These are phyloP conservation scores for Magallana ariakensis DNA, from an alignment of 1,140 invertebrate species.

Conservation along the genomic window DNA sequence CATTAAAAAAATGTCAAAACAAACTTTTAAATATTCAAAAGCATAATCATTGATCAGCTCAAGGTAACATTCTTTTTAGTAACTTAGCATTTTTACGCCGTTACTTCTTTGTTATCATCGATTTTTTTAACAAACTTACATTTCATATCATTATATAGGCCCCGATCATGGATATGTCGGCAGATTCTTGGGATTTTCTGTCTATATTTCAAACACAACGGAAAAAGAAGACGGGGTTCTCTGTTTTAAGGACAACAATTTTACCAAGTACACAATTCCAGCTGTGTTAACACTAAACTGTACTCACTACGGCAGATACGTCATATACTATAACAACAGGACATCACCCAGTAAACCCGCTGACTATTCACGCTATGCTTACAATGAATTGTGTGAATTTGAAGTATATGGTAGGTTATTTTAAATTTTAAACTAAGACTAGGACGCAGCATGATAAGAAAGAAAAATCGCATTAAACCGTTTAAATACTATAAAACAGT, in stretches of 20 bases:
- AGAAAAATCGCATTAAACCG: no score
- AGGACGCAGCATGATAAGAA: no score
- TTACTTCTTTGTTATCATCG: no score
- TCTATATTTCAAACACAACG: not conserved
- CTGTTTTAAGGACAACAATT: not conserved
- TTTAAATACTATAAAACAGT: no score
- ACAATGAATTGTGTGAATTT: not conserved
- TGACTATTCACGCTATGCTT: not conserved
- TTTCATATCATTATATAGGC: not conserved
- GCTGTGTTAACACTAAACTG: not conserved
- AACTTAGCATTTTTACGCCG: no score
- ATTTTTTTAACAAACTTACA: no score
- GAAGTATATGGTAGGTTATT: not conserved
- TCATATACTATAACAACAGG: not conserved
- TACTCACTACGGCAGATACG: not conserved
- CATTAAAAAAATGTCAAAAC: no score
- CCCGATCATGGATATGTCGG: not conserved
- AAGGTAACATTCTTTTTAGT: not conserved
- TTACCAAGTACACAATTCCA: not conserved
- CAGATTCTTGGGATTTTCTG: not conserved
- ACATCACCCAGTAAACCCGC: not conserved
- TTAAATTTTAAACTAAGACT: no score
- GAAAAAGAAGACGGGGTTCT: not conserved
- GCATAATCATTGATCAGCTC: not conserved
- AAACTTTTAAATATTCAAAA: no score